A percentile compares a stretch with the other conserved stretches of the same genome.
phyloP scores from a whole-genome alignment of 1,140 invertebrate genomes.

The Pomacea maculata region DNA sequence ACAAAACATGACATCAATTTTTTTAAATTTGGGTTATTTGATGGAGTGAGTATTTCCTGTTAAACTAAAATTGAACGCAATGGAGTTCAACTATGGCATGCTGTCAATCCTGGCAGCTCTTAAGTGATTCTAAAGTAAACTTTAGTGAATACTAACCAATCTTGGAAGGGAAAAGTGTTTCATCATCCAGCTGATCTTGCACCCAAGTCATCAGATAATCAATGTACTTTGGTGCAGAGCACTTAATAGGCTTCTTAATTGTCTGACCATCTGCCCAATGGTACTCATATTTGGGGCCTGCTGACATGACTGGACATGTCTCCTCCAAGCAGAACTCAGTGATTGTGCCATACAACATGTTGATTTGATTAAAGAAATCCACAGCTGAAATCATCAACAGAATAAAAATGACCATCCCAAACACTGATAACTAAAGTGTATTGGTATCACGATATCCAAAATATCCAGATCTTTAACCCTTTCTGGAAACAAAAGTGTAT shows the following conservation, averaged over 20 bases:
- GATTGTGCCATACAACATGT: slow-evolving; percentile 99
- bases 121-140: no score
- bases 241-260: slow-evolving; percentile 99
- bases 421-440: no score
- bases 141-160: slow-evolving; percentile 76
- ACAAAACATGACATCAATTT: no score
- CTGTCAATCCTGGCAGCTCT: no score
- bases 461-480: no score
- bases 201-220: slow-evolving; percentile 99
- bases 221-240: slow-evolving; percentile 99
- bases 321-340: slow-evolving; percentile 99
- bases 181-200: slow-evolving; percentile 98
- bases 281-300: slow-evolving; percentile 98
- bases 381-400: slow-evolving; percentile 78
- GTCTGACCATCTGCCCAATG: slow-evolving; percentile 99
- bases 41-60: background rate
- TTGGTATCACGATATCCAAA: no score
- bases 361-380: slow-evolving; percentile 99
- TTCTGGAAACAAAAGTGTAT: no score
- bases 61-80: background rate
- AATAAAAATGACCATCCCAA: no score
- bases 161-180: slow-evolving; percentile 98
- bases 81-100: background rate
- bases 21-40: background rate
- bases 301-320: slow-evolving; percentile 94